These are phyloP conservation scores for Acutogordius australiensis DNA, from an alignment of 2,888 invertebrate species.

Conservation along the genomic window DNA sequence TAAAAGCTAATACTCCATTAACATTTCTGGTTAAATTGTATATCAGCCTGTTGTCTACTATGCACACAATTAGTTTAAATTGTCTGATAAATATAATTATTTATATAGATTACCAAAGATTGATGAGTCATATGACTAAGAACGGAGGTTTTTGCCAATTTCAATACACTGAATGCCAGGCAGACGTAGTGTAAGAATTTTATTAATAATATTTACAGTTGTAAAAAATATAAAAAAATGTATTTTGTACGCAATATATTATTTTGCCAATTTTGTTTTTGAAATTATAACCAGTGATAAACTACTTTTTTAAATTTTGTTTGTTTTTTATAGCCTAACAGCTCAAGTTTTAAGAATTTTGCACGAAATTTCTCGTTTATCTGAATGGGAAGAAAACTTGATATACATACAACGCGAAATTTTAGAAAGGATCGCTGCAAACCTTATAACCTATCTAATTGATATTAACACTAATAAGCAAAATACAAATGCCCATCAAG, in stretches of 20 bases:
- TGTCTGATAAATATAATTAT: too few species aligned
- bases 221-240: too few species aligned
- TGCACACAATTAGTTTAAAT: too few species aligned
- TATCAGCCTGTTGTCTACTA: too few species aligned
- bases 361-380: conserved; percentile 55
- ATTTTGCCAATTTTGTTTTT: too few species aligned
- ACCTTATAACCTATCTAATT: too few species aligned
- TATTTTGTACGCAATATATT: too few species aligned
- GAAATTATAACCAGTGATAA: too few species aligned
- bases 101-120: conserved; percentile 5
- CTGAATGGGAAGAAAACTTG: conserved; percentile 69
- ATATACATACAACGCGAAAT: conserved; percentile 53
- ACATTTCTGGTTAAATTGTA: neutral
- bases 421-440: too few species aligned
- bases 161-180: neutral
- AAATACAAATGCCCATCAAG: too few species aligned
- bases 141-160: conserved; percentile 5
- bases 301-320: too few species aligned
- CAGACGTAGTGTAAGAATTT: neutral
- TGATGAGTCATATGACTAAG: conserved; percentile 9
- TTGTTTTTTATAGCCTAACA: conserved; percentile 38
- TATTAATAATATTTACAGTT: neutral
- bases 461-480: too few species aligned
- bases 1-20: neutral
- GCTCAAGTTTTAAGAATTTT: conserved; percentile 60